Percentiles rank a stretch among this genome's conserved stretches.
Conservation (phyloP, 2,113 vertebrate genomes). For the Hemicordylus capensis region DNA sequence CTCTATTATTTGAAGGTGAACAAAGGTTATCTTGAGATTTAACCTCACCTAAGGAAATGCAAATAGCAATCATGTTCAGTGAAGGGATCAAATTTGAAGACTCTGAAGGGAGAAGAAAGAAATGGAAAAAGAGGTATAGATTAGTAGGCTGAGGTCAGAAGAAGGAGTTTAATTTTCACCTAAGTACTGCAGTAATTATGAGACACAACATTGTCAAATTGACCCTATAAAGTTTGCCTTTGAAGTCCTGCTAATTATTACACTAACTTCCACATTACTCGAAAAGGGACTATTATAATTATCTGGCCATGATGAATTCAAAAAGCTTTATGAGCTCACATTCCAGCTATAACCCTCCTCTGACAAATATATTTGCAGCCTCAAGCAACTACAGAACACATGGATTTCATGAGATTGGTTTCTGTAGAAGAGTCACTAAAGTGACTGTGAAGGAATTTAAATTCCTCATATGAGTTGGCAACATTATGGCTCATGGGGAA, state of each 20-base stretch:
- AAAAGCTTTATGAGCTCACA: slow-evolving; percentile 35
- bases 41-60: slow-evolving; percentile 5
- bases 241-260: slow-evolving; percentile 58
- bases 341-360: slow-evolving; percentile 42
- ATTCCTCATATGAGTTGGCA: slow-evolving; percentile 17
- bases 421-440: slow-evolving; percentile 39
- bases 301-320: slow-evolving; percentile 37
- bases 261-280: slow-evolving; percentile 22
- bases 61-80: rapidly evolving
- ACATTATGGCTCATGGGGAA: slow-evolving; percentile 21
- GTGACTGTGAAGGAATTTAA: slow-evolving; percentile 38
- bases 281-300: slow-evolving; percentile 53
- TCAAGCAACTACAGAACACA: slow-evolving; percentile 1
- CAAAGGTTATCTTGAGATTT: neutral
- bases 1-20: neutral
- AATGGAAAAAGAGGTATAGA: neutral
- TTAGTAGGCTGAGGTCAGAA: neutral
- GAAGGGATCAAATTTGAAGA: neutral
- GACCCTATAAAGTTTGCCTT: slow-evolving; percentile 34
- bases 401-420: slow-evolving; percentile 22
- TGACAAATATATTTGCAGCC: slow-evolving; percentile 24
- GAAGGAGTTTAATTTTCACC: slow-evolving; percentile 44
- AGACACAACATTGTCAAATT: slow-evolving; percentile 15
- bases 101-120: neutral
- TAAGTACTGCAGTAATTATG: slow-evolving; percentile 32